Conservation (phyloP, 2,797 vertebrate genomes). For the Crenichthys baileyi region DNA sequence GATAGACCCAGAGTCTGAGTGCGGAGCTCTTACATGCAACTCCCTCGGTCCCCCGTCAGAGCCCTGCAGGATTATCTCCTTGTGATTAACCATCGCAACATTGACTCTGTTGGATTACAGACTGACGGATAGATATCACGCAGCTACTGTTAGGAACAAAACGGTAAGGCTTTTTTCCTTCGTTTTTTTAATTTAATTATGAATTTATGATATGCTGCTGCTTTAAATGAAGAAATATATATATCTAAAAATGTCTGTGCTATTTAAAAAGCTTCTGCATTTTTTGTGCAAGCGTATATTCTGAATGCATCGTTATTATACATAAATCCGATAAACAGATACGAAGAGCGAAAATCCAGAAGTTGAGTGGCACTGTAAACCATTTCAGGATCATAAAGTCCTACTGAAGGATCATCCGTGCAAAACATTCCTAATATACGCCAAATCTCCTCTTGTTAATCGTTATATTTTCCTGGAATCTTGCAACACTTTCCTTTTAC, state of each 20-base stretch:
- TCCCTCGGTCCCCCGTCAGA: neutral
- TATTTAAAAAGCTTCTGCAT: neutral
- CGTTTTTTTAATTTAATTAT: neutral
- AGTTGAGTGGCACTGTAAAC: neutral
- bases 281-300: neutral
- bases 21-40: neutral
- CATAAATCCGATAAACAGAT: neutral
- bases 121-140: slow-evolving; percentile 13
- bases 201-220: neutral
- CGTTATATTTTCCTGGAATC: neutral
- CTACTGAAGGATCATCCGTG: neutral
- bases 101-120: slow-evolving; percentile 12
- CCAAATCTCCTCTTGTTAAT: neutral
- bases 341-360: neutral
- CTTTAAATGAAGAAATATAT: neutral
- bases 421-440: neutral
- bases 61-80: slow-evolving; percentile 1
- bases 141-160: slow-evolving; percentile 27
- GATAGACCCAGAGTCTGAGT: neutral
- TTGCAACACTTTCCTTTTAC: neutral
- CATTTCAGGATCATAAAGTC: neutral
- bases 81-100: neutral
- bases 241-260: neutral
- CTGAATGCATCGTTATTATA: neutral
- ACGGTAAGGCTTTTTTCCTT: slow-evolving; percentile 54